Evolutionary conservation across 2,797 vertebrate species (phyloP), one percentile per base, ranked within the genome.

Genomic region (Syndactyla subalaris): DNA sequence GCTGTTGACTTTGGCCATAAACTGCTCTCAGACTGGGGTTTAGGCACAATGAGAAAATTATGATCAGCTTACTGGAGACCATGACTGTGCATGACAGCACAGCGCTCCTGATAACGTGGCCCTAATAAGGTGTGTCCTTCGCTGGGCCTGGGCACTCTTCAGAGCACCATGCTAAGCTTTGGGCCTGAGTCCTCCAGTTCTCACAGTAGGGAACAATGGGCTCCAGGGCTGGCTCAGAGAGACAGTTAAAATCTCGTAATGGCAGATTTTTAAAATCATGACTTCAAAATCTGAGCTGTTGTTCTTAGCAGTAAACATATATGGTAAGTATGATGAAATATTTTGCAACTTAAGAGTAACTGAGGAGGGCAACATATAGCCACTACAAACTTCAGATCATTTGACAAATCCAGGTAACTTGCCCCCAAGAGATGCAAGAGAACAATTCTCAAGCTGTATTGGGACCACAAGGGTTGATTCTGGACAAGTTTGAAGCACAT

Each of bases 11-110:
- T 72, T 61, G 34, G 16, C 32, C 51, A 24, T 48, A 46, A 72
- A 10, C 30, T 1, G 1, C 30, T 49, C 36, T 14, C 6, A 0
- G 18, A 46, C 51, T 43, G 26, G 29, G 8, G 15, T 45, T 62
- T 48, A 62, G 39, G 16, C 55, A 46, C 2, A 0, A 55, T 23
- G 30, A 61, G 78, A 70, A 70, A 61, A 43, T 41, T 20, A 27
- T 1, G 14, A 57, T 20, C 26, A 62, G 23, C 30, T 45, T 49
- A 59, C 9, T 24, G 45, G 54, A 72, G 34, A 63, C 45, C 5
- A 0, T 5, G 63, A 45, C n/a, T 54, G 17, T 18, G 23, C 36
- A 39, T 2, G 27, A 58, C 29, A 54, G 18, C 22, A 41, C 46
- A 74, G 24, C 26, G 17, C 19, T 45, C 21, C 74, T 48, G 49